A percentile compares a stretch with the other conserved stretches of the same genome.
phyloP scores from a whole-genome alignment of 2,888 invertebrate genomes.

The Eupithecia exiguata region DNA sequence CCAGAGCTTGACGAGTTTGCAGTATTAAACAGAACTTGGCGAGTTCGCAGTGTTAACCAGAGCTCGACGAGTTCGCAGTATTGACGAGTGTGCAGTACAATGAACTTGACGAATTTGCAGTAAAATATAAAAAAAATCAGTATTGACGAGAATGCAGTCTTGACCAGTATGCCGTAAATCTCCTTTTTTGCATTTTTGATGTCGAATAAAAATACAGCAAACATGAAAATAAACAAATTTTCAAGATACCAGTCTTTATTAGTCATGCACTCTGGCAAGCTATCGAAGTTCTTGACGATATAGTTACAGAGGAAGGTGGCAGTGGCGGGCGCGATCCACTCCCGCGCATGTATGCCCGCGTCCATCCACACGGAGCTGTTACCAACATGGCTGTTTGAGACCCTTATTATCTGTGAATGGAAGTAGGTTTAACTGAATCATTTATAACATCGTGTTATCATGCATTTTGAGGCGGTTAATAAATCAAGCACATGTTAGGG shows the following conservation, averaged over 20 bases:
- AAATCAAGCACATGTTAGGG: too few relatives aligned
- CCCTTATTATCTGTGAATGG: constrained; percentile 74
- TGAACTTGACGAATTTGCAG: too few relatives aligned
- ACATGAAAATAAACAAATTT: neutral
- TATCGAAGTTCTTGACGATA: constrained; percentile 87
- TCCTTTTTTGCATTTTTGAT: too few relatives aligned
- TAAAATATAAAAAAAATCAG: too few relatives aligned
- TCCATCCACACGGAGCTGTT: constrained; percentile 89
- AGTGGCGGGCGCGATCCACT: constrained; percentile 94
- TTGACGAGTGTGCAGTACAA: too few relatives aligned
- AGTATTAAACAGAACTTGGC: too few relatives aligned
- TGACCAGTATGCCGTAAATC: too few relatives aligned
- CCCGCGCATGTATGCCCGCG: constrained; percentile 94
- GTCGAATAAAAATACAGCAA: neutral
- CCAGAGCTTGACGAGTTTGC: too few relatives aligned
- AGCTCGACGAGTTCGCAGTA: too few relatives aligned
- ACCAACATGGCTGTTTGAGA: constrained; percentile 87
- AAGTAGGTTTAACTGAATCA: neutral
- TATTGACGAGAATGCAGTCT: too few relatives aligned
- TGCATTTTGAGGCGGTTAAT: too few relatives aligned
- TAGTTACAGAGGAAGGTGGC: constrained; percentile 90
- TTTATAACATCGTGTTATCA: neutral
- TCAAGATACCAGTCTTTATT: constrained; percentile 90
- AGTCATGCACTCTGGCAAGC: constrained; percentile 86
- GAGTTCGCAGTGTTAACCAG: too few relatives aligned